Evolutionary conservation across 2,113 vertebrate species (phyloP).

Genomic region (Pluvialis apricaria): DNA sequence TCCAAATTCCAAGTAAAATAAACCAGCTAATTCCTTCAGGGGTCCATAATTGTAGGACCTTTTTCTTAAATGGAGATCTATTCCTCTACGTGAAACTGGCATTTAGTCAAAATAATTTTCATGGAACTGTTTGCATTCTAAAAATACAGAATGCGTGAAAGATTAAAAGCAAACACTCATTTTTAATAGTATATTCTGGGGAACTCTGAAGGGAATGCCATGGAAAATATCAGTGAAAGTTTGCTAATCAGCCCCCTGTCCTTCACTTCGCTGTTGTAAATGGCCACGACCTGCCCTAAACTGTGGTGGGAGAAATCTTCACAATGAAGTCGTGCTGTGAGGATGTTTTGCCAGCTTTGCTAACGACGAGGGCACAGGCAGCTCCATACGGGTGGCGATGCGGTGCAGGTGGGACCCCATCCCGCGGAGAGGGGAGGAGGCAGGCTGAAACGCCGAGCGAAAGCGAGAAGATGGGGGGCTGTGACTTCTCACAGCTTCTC

Average conservation of each 20-base stretch:
- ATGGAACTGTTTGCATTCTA: neutral
- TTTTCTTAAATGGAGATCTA: neutral
- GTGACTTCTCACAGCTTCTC: neutral
- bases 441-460: accelerated
- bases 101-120: neutral
- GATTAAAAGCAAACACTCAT: neutral
- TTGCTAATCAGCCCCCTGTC: neutral
- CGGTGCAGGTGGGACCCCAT: neutral
- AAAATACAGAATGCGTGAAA: neutral
- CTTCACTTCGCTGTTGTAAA: neutral
- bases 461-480: neutral
- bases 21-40: neutral
- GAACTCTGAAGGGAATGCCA: neutral
- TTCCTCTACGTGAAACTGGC: neutral
- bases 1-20: neutral
- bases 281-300: neutral
- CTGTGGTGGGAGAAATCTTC: neutral
- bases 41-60: neutral
- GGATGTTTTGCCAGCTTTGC: neutral
- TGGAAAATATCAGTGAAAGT: neutral
- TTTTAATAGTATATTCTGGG: neutral
- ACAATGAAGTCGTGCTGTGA: neutral
- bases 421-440: neutral
- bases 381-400: accelerated
- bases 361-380: accelerated